Percentiles rank a stretch among this genome's conserved stretches.
Evolutionary conservation across 2,113 vertebrate species (phyloP).

Genomic region (Oreochromis aureus): DNA sequence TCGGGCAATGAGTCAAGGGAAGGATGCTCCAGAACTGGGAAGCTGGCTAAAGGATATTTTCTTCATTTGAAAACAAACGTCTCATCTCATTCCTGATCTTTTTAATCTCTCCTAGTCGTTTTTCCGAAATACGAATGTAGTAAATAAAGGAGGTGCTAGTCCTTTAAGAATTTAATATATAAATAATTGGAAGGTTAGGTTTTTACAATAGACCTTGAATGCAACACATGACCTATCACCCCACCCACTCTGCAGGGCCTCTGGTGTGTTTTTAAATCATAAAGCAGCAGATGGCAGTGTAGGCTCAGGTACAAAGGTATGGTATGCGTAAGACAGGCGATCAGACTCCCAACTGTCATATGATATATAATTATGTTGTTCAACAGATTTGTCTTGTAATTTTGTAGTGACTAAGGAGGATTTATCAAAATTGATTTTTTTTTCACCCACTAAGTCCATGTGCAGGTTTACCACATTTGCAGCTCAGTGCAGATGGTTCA

Average conservation of each 20-base stretch:
- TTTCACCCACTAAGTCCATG: background rate
- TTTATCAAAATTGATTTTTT: background rate
- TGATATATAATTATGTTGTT: background rate
- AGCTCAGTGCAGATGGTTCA: background rate
- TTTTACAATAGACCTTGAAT: conserved; percentile 19
- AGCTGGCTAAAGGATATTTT: background rate
- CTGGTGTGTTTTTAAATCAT: background rate
- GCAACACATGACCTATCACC: conserved; percentile 20
- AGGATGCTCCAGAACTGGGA: background rate
- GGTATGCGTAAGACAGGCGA: background rate
- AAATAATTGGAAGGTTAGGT: background rate
- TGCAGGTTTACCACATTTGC: background rate
- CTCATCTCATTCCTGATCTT: background rate
- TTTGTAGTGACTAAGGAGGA: background rate
- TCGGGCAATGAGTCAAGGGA: background rate
- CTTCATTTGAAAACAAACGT: background rate
- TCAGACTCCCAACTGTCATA: background rate
- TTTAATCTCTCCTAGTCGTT: background rate
- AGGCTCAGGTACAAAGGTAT: conserved; percentile 11
- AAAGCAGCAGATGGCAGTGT: conserved; percentile 67
- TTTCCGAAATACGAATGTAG: background rate
- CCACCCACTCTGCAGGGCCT: background rate
- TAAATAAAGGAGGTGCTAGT: background rate
- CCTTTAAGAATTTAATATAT: background rate
- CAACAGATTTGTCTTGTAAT: background rate